Evolutionary conservation across 2,113 vertebrate genomes (phyloP).

Genomic region (Chionis minor): DNA sequence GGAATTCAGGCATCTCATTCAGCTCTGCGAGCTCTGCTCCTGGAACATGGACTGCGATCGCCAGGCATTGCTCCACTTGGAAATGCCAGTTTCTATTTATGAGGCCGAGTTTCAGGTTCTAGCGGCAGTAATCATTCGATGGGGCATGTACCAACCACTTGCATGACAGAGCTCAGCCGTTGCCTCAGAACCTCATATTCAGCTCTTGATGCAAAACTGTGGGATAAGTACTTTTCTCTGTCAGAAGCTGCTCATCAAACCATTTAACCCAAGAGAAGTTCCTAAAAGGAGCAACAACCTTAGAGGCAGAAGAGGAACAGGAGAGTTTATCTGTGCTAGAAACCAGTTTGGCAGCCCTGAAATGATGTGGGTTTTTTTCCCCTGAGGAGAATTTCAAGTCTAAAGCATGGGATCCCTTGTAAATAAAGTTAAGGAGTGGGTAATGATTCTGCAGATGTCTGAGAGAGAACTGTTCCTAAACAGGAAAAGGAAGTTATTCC

Average conservation of each 20-base stretch:
- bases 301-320: background rate
- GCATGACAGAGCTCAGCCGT: background rate
- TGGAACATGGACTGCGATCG: background rate
- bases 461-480: background rate
- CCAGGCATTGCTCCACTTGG: fast-evolving
- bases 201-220: background rate
- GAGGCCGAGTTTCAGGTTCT: background rate
- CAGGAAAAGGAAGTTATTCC: background rate
- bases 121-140: background rate
- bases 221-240: background rate
- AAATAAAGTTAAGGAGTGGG: background rate
- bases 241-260: background rate
- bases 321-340: background rate
- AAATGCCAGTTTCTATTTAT: background rate
- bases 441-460: background rate
- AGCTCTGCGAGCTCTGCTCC: background rate
- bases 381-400: background rate
- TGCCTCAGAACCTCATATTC: background rate
- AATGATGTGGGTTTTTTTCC: background rate
- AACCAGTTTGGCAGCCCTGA: background rate
- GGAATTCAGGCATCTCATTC: background rate
- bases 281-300: background rate
- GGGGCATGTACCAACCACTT: background rate
- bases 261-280: background rate
- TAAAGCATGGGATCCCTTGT: background rate